phyloP scores from a whole-genome alignment of 2,797 vertebrate species.

The Cuculus canorus region DNA sequence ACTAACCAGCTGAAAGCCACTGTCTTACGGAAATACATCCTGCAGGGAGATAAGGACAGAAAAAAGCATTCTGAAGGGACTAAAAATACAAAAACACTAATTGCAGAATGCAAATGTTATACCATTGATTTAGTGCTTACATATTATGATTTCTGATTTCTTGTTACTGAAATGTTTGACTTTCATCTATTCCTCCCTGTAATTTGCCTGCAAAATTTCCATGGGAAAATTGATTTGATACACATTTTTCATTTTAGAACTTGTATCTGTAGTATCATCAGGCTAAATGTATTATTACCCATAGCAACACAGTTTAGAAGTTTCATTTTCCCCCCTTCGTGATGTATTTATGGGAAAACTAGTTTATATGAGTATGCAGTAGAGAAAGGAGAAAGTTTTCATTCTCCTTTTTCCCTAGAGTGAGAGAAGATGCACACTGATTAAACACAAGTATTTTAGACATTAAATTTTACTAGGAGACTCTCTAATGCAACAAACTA shows the following conservation, averaged over 20 bases:
- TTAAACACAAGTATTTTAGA: background rate
- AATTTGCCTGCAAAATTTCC: conserved; percentile 46
- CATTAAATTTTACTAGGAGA: background rate
- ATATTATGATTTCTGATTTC: background rate
- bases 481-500: background rate
- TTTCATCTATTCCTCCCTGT: background rate
- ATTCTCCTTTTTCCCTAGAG: background rate
- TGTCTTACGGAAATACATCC: background rate
- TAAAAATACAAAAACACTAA: background rate
- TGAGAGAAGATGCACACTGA: background rate
- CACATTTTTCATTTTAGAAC: conserved; percentile 50
- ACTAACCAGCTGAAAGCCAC: background rate
- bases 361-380: background rate
- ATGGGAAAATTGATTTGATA: conserved; percentile 27
- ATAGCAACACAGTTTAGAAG: background rate
- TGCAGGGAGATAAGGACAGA: background rate
- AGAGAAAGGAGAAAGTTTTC: background rate
- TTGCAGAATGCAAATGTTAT: background rate
- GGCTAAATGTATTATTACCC: conserved; percentile 4
- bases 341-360: background rate
- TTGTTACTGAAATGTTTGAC: background rate
- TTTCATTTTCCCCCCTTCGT: background rate
- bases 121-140: background rate
- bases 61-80: background rate
- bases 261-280: background rate